Conservation (phyloP, 2,113 vertebrate genomes). For the Hypomesus transpacificus region DNA sequence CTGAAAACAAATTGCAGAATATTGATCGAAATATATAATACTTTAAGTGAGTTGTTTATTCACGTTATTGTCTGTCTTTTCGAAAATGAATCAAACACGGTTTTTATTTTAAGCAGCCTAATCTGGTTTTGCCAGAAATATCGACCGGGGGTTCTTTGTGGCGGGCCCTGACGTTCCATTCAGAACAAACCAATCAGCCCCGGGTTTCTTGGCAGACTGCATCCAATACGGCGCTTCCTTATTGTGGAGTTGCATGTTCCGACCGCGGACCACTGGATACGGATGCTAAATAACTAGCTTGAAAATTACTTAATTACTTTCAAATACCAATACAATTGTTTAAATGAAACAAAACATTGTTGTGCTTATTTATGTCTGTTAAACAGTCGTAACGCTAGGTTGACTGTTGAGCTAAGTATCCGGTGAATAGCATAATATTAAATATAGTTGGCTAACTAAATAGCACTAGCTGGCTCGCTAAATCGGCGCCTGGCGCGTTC, state of each 20-base stretch:
- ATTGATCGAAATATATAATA: no score
- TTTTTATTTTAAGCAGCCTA: no score
- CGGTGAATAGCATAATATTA: no score
- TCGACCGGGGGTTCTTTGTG: background rate
- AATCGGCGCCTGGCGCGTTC: background rate
- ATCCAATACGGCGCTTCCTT: constrained; percentile 44
- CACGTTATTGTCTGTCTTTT: no score
- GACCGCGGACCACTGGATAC: constrained; percentile 45
- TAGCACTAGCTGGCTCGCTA: constrained; percentile 14
- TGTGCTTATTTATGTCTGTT: background rate
- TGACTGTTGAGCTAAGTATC: no score
- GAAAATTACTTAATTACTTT: constrained; percentile 41
- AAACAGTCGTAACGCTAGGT: background rate
- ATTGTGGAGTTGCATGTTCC: constrained; percentile 17
- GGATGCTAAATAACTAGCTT: constrained; percentile 57
- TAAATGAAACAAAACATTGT: constrained; percentile 3
- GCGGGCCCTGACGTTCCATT: constrained; percentile 26
- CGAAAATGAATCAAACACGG: no score
- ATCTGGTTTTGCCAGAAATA: constrained; percentile 1
- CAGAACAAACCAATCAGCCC: constrained; percentile 55
- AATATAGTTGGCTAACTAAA: background rate
- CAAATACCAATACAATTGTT: constrained; percentile 20
- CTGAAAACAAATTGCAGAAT: no score
- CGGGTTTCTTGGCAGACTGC: background rate
- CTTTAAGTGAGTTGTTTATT: no score